Evolutionary conservation across 2,888 invertebrate genomes (phyloP), one percentile per base, ranked within the genome.

Genomic region (Drosophila gaucha): DNA sequence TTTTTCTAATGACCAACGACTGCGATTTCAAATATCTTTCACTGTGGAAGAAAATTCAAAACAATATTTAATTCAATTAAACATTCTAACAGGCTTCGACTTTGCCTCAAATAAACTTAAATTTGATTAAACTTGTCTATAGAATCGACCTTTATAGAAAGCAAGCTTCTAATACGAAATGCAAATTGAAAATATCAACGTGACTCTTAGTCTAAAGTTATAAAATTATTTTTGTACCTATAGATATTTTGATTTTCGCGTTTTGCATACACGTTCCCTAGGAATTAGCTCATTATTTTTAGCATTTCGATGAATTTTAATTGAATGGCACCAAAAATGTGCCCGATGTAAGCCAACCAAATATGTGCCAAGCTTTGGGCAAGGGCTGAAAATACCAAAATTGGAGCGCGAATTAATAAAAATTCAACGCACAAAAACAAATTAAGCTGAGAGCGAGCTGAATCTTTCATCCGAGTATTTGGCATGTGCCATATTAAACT

Each of bases 281-380:
- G 31, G 35, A 69, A 46, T 52, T 74, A 12, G 22, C 3, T 30
- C n/a, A 43, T 52, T 69, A 52, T 54, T 50, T 52, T 46, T 12
- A 14, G 24, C 14, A 50, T 20, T 44, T 22, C 16, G 18, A 65
- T 57, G 35, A 52, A 67, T 67, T 67, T 71, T 67, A 67, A 78
- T 78, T 70, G 41, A 63, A 67, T 43, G 16, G n/a, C n/a, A 24
- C 1, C 22, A 30, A 24, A 33, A 16, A 14, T 33, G 24, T 24
- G 5, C 41, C 16, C 33, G 1, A 33, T 8, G 20, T n/a, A 3
- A 22, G 43, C 16, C 43, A 6, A 3, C 28, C 28, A n/a, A n/a
- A n/a, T n/a, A n/a, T n/a, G n/a, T n/a, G n/a, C n/a, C 30, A 31
- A 31, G 6, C 33, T 14, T 20, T 9, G 0, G 10, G 6, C 9